Base-by-base conservation (phyloP, 1,140 invertebrate genomes). In the Panagrolaimus sp. region DNA sequence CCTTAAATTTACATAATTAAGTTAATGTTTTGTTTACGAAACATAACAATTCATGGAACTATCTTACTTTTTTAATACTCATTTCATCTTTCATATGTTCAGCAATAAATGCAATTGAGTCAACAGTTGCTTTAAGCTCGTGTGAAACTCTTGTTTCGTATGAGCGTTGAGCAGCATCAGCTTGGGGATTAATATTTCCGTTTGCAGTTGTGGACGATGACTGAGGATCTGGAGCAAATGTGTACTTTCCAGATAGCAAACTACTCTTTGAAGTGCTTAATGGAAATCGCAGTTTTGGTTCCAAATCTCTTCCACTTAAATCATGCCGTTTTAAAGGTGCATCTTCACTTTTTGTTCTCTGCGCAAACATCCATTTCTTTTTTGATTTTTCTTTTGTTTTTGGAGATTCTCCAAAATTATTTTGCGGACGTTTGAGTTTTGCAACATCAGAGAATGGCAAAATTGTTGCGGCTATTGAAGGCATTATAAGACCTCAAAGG, bases 11-110 rank as follows among this genome's bases (percentile, higher is more conserved):
- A 24, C 1, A 15, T 63, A 4, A 38, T 3, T 24, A 6, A 3
- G 32, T 17, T 4, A 48, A n/a, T 48, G 9, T 9, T 2, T 24
- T 3, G 2, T 48, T 38, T 38, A 38, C 32, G 7, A 38, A 38
- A 38, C 32, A 48, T 48, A 48, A 48, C 1, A n/a, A n/a, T 4
- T 2, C 9, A 63, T 3, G 62, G 2, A 63, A 68, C n/a, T 26
- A 3, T 71, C 82, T 84, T 84, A 94, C 93, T 89, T 96, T 94
- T 84, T 96, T 95, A 79, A 96, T 94, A 63, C 72, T 78, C 71
- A 84, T 84, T 66, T 84, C 78, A 15, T 72, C 63, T 70, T 84
- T 83, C 72, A 83, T 78, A 71, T 87, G 86, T n/a, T 84, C 79
- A 9, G 84, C 84, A 32, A 87, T 87, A 71, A 85, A 87, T 67